Conservation (phyloP, 2,113 vertebrate species). For the Scartelaos histophorus region DNA sequence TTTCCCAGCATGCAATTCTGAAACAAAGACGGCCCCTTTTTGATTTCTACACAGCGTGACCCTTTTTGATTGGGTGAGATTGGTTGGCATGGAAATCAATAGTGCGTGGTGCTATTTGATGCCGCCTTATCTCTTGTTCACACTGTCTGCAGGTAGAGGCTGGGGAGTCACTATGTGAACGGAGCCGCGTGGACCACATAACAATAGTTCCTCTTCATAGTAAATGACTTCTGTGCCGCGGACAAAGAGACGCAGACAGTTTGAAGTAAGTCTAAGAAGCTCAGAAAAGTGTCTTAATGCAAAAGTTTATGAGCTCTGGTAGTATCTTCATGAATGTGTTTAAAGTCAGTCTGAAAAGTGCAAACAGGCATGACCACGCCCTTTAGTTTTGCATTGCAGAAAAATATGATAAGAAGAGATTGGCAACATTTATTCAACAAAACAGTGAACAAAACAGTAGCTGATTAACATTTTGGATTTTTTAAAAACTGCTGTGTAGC, state of each 20-base stretch:
- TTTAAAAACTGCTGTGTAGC: too few species aligned
- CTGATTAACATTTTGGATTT: too few species aligned
- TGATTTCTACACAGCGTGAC: constrained; percentile 77
- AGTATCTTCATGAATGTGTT: not conserved
- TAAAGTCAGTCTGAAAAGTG: not conserved
- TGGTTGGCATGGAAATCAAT: constrained; percentile 81
- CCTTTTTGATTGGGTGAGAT: constrained; percentile 82
- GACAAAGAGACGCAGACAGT: constrained; percentile 24
- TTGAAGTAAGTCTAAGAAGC: constrained; percentile 46
- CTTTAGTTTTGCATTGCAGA: not conserved
- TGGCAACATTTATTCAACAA: not conserved
- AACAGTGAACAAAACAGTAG: too few species aligned
- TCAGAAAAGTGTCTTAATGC: not conserved
- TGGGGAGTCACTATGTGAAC: constrained; percentile 33
- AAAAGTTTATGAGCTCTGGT: not conserved
- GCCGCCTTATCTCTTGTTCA: constrained; percentile 76
- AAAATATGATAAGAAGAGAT: not conserved
- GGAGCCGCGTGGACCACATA: constrained; percentile 42
- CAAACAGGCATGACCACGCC: not conserved
- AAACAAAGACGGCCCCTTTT: constrained; percentile 76
- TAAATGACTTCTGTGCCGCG: constrained; percentile 61
- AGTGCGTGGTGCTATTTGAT: constrained; percentile 72
- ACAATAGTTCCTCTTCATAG: constrained; percentile 63
- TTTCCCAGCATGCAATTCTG: constrained; percentile 74
- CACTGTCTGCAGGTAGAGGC: constrained; percentile 74